Percentiles rank a stretch among this genome's conserved stretches.
Evolutionary conservation across 1,140 invertebrate species (phyloP).

Genomic region (Drosophila sproati): DNA sequence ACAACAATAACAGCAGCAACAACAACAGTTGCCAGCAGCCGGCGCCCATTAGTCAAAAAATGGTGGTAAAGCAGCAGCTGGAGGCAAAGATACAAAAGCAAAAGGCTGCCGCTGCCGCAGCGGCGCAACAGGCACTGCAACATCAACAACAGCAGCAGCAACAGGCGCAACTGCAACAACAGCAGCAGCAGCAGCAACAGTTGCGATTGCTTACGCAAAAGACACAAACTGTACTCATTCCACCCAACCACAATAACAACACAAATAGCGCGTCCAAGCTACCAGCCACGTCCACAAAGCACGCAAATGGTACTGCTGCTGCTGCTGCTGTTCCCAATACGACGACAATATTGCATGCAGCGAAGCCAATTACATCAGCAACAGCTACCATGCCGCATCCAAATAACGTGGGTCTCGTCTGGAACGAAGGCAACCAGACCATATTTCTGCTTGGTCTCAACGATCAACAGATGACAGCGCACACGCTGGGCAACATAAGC

Average conservation of each 20-base stretch:
- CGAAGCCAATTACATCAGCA: slow-evolving; percentile 42
- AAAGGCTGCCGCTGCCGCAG: slow-evolving; percentile 76
- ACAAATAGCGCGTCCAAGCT: slow-evolving; percentile 49
- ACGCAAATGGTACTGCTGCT: slow-evolving; percentile 25
- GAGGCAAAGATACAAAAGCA: slow-evolving; percentile 88
- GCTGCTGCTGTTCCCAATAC: slow-evolving; percentile 26
- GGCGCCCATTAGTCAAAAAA: slow-evolving; percentile 81
- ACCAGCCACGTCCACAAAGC: slow-evolving; percentile 57
- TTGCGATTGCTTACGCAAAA: slow-evolving; percentile 78
- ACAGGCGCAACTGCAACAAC: slow-evolving; percentile 71
- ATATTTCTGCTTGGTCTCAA: slow-evolving; percentile 80
- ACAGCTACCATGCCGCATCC: slow-evolving; percentile 52
- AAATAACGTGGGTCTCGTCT: slow-evolving; percentile 78
- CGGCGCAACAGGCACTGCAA: slow-evolving; percentile 47
- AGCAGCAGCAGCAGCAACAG: slow-evolving; percentile 64
- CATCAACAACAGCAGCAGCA: slow-evolving; percentile 55
- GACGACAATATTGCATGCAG: slow-evolving; percentile 48
- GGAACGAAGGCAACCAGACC: slow-evolving; percentile 84
- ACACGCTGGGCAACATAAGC: slow-evolving; percentile 78
- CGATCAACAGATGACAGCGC: slow-evolving; percentile 82
- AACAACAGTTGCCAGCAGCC: slow-evolving; percentile 30
- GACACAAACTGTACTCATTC: slow-evolving; percentile 85
- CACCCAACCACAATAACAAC: slow-evolving; percentile 71
- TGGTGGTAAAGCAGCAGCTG: slow-evolving; percentile 89
- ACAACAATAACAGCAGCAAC: slow-evolving; percentile 24